Evolutionary conservation across 2,797 vertebrate genomes (phyloP).

Genomic region (Sandelia bainsii): DNA sequence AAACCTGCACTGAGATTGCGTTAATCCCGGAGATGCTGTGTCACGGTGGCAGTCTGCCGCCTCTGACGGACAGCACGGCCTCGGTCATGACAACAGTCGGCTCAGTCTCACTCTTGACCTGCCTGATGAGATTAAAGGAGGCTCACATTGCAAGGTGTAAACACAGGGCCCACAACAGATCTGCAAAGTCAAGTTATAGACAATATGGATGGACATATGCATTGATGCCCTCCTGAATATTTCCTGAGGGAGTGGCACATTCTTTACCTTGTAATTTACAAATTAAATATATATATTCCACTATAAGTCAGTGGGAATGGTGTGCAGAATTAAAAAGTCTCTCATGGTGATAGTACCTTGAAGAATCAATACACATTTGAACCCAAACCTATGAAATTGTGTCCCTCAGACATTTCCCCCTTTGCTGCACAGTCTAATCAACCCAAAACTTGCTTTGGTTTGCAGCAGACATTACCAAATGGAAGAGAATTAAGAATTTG

Average conservation of each 20-base stretch:
- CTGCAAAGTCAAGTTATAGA: neutral
- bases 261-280: neutral
- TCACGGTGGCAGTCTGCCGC: slow-evolving; percentile 23
- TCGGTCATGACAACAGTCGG: slow-evolving; percentile 20
- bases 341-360: neutral
- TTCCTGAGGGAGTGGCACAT: neutral
- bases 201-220: neutral
- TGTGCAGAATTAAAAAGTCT: slow-evolving; percentile 8
- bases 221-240: neutral
- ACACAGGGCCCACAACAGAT: slow-evolving; percentile 7
- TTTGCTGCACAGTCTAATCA: slow-evolving; percentile 38
- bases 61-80: slow-evolving; percentile 21
- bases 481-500: slow-evolving; percentile 65
- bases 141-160: slow-evolving; percentile 37
- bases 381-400: slow-evolving; percentile 19
- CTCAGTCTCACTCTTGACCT: slow-evolving; percentile 39
- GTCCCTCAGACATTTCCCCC: slow-evolving; percentile 25
- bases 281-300: neutral
- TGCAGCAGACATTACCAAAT: slow-evolving; percentile 70
- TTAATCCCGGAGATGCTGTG: slow-evolving; percentile 37
- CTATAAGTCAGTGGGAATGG: slow-evolving; percentile 7
- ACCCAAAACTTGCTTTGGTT: slow-evolving; percentile 56
- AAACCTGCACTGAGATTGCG: slow-evolving; percentile 9
- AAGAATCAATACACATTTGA: slow-evolving; percentile 35
- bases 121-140: slow-evolving; percentile 56